Percentiles rank a stretch among this genome's conserved stretches.
phyloP scores from a whole-genome alignment of 2,888 invertebrate species.

The Conus canariensis region DNA sequence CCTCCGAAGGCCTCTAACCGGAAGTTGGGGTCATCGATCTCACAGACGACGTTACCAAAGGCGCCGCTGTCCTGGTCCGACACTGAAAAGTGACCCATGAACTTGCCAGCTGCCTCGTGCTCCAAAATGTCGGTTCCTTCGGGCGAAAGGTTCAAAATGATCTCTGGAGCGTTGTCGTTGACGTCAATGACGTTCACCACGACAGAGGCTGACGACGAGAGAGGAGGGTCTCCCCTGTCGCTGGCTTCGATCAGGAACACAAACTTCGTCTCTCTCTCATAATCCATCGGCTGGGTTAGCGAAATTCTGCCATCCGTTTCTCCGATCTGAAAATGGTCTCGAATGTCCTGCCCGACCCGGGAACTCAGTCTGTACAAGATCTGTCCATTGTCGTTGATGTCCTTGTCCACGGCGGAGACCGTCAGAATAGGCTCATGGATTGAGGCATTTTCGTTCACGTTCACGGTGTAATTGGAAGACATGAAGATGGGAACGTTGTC shows the following conservation, averaged over 20 bases:
- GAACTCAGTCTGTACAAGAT: constrained; percentile 78
- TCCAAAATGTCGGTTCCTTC: constrained; percentile 83
- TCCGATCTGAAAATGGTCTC: constrained; percentile 82
- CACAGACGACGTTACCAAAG: constrained; percentile 52
- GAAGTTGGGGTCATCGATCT: constrained; percentile 51
- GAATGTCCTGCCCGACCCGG: constrained; percentile 60
- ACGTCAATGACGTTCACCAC: constrained; percentile 83
- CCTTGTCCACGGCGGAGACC: constrained; percentile 91
- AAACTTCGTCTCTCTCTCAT: constrained; percentile 88
- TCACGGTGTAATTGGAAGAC: constrained; percentile 60
- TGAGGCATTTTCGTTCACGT: constrained; percentile 64
- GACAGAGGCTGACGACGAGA: constrained; percentile 81
- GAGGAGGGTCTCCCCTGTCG: constrained; percentile 64
- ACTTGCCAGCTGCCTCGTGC: constrained; percentile 91
- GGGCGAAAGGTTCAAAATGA: constrained; percentile 90
- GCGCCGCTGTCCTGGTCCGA: constrained; percentile 66
- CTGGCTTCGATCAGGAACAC: constrained; percentile 83
- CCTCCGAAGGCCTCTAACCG: constrained; percentile 49
- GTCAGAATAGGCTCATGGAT: constrained; percentile 59
- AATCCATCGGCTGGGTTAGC: constrained; percentile 88
- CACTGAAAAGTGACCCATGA: constrained; percentile 96
- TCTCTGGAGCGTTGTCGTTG: constrained; percentile 91
- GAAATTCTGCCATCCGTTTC: constrained; percentile 91
- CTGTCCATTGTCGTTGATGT: constrained; percentile 88
- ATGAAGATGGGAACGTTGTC: constrained; percentile 69